These are phyloP conservation scores for Drosophila pallidifrons DNA, from an alignment of 1,140 invertebrate genomes.

Conservation along the genomic window DNA sequence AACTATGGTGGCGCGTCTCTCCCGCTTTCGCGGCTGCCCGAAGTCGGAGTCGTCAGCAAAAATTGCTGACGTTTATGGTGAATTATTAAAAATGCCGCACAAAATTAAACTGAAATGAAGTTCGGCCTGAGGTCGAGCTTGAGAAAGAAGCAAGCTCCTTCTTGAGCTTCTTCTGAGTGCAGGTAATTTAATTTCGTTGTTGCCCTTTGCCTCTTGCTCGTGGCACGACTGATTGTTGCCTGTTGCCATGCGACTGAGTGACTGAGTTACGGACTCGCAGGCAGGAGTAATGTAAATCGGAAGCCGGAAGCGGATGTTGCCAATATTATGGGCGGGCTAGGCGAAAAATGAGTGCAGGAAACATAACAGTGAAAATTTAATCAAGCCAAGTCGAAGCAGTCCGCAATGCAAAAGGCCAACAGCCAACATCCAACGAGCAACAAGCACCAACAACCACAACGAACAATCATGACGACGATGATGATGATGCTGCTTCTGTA, in stretches of 20 bases:
- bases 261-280: background rate
- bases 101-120: constrained; percentile 77
- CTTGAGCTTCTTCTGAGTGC: constrained; percentile 62
- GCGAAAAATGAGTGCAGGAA: constrained; percentile 63
- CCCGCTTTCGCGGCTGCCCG: no score
- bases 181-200: constrained; percentile 68
- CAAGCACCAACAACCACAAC: constrained; percentile 18
- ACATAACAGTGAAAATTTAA: constrained; percentile 80
- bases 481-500: background rate
- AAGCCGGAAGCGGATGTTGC: constrained; percentile 81
- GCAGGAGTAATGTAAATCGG: constrained; percentile 70
- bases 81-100: constrained; percentile 81
- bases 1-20: constrained; percentile 41
- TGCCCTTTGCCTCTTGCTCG: constrained; percentile 7
- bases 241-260: background rate
- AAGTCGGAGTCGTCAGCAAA: constrained; percentile 5
- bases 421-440: background rate
- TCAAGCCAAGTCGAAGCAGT: constrained; percentile 71
- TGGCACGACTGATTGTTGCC: constrained; percentile 3
- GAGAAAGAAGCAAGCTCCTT: background rate
- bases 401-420: constrained; percentile 20
- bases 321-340: constrained; percentile 66
- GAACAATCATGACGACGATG: constrained; percentile 13
- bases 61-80: constrained; percentile 76
- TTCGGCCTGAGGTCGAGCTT: constrained; percentile 29